phyloP scores from a whole-genome alignment of 2,888 invertebrate genomes.

The Cancer borealis region DNA sequence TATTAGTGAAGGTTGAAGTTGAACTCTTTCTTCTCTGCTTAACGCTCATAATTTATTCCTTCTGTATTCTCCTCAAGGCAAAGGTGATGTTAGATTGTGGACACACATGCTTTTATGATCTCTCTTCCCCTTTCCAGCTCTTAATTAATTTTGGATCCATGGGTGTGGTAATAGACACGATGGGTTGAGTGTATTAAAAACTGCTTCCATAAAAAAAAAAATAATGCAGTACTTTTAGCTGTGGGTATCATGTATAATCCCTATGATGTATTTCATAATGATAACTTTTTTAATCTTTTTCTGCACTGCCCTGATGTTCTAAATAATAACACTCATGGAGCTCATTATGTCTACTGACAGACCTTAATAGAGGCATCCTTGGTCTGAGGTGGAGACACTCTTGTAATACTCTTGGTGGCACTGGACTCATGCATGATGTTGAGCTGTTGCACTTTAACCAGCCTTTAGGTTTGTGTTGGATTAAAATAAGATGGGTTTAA shows the following conservation, averaged over 20 bases:
- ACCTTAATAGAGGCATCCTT: no score
- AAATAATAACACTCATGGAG: not conserved
- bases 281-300: no score
- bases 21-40: not conserved
- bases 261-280: not conserved
- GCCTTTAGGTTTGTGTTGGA: not conserved
- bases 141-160: not conserved
- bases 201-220: not conserved
- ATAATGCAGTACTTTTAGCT: not conserved
- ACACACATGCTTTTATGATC: not conserved
- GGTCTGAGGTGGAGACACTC: conserved; percentile 1
- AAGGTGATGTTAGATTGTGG: not conserved
- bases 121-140: not conserved
- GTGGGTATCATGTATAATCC: not conserved
- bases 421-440: conserved; percentile 13
- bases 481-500: not conserved
- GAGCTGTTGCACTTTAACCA: not conserved
- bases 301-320: not conserved
- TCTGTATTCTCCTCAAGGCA: not conserved
- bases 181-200: not conserved
- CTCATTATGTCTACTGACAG: not conserved
- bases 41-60: not conserved
- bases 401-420: not conserved
- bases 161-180: not conserved
- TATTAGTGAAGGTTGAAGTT: not conserved